Conservation (phyloP, 2,888 invertebrate species). For the Polydrusus tereticollis region DNA sequence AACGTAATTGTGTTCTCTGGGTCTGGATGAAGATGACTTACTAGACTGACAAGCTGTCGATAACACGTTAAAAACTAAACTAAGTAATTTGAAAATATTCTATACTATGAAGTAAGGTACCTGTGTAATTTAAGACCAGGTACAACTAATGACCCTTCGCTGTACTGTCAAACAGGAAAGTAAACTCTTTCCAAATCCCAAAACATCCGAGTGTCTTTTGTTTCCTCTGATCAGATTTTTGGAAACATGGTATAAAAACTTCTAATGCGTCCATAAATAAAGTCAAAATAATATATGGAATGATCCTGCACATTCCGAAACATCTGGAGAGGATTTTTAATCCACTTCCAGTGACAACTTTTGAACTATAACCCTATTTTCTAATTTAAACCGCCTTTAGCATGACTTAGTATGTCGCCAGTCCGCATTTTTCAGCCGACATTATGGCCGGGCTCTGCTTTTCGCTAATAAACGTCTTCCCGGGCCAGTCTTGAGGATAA, state of each 20-base stretch:
- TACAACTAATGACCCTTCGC: no score
- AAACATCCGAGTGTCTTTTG: no score
- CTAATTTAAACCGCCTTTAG: constrained; percentile 44
- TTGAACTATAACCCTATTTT: constrained; percentile 26
- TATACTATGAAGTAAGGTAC: no score
- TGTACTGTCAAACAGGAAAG: no score
- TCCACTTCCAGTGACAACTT: constrained; percentile 35
- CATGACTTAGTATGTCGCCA: constrained; percentile 28
- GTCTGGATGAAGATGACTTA: no score
- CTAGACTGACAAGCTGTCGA: no score
- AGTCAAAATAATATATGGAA: neutral
- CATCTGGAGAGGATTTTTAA: constrained; percentile 24
- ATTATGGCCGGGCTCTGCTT: constrained; percentile 37
- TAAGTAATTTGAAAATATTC: no score
- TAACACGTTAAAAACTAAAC: no score
- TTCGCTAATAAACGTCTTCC: constrained; percentile 45
- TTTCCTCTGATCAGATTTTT: neutral
- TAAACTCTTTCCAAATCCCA: no score
- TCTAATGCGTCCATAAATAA: no score
- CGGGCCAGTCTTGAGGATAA: constrained; percentile 43
- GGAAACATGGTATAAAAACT: neutral
- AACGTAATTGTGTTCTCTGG: no score
- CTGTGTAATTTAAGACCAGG: no score
- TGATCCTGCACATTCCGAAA: neutral
- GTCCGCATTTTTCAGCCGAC: constrained; percentile 44